Percentiles rank a stretch among this genome's conserved stretches.
These are phyloP conservation scores for Carcinoscorpius rotundicauda DNA, from an alignment of 1,140 invertebrate genomes.

Conservation along the genomic window DNA sequence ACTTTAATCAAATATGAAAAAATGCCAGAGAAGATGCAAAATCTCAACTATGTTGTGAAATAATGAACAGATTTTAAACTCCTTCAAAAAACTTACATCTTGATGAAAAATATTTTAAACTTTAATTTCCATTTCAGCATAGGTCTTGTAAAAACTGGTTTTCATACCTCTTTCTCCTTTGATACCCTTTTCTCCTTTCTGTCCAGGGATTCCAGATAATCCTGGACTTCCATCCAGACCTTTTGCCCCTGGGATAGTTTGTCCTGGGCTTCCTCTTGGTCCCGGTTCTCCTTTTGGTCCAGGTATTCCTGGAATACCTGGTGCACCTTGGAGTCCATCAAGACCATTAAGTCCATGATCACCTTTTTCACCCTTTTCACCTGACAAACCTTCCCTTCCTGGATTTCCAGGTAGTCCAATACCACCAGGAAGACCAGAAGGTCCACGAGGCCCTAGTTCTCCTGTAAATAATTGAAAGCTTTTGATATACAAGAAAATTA, in stretches of 20 bases:
- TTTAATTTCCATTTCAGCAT: no score
- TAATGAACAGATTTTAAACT: no score
- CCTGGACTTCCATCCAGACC: constrained; percentile 25
- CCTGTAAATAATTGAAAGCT: constrained; percentile 31
- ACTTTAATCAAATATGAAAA: no score
- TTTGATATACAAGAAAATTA: no score
- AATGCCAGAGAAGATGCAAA: no score
- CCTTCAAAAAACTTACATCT: no score
- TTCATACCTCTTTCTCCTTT: constrained; percentile 44
- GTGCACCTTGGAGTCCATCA: constrained; percentile 31
- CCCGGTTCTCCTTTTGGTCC: constrained; percentile 43
- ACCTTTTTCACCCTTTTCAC: constrained; percentile 46
- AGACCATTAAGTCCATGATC: constrained; percentile 39
- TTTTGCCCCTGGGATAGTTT: constrained; percentile 22
- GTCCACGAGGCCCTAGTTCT: constrained; percentile 49
- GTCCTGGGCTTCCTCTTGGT: constrained; percentile 42
- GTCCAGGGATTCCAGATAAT: constrained; percentile 52
- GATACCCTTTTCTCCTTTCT: constrained; percentile 68
- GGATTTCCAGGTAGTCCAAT: constrained; percentile 51
- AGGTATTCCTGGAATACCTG: constrained; percentile 37
- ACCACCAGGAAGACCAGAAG: constrained; percentile 50
- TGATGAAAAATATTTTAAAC: no score
- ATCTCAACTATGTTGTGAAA: no score
- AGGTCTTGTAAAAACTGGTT: no score
- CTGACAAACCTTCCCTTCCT: constrained; percentile 51